Conservation (phyloP, 2,888 invertebrate genomes). For the Epistrophella euchroma region DNA sequence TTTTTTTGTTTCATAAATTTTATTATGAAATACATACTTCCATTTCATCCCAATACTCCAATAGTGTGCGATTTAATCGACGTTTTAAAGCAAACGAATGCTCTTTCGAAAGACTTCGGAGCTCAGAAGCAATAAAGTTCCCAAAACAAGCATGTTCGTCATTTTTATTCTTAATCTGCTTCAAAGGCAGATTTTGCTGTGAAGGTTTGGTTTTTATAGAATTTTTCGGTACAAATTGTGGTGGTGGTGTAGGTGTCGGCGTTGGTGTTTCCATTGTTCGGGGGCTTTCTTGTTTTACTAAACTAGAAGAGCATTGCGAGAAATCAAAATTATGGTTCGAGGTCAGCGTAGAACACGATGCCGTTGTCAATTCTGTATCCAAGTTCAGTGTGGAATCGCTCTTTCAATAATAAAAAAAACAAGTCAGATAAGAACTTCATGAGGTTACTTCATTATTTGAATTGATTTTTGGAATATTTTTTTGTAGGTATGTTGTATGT, state of each 20-base stretch:
- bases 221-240: background rate
- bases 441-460: too few species aligned
- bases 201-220: background rate
- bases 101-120: slow-evolving; percentile 15
- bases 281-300: slow-evolving; percentile 10
- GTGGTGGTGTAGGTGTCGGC: background rate
- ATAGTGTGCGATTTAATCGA: slow-evolving; percentile 25
- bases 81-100: slow-evolving; percentile 36
- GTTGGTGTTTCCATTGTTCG: too few species aligned
- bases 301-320: background rate
- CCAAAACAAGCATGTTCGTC: slow-evolving; percentile 41
- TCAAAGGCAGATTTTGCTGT: background rate
- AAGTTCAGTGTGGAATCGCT: background rate
- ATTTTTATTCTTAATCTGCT: slow-evolving; percentile 3
- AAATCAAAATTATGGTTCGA: background rate
- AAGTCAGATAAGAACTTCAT: too few species aligned
- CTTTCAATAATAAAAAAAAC: background rate
- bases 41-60: slow-evolving; percentile 32
- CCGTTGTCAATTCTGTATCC: background rate
- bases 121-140: slow-evolving; percentile 31
- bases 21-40: background rate
- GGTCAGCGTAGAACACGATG: background rate
- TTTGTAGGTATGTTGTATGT: too few species aligned
- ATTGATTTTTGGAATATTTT: too few species aligned
- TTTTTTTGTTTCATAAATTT: background rate